Evolutionary conservation across 37 sponge, comb jelly and placozoan species (phyloP).

Genomic region (Spongilla lacustris): DNA sequence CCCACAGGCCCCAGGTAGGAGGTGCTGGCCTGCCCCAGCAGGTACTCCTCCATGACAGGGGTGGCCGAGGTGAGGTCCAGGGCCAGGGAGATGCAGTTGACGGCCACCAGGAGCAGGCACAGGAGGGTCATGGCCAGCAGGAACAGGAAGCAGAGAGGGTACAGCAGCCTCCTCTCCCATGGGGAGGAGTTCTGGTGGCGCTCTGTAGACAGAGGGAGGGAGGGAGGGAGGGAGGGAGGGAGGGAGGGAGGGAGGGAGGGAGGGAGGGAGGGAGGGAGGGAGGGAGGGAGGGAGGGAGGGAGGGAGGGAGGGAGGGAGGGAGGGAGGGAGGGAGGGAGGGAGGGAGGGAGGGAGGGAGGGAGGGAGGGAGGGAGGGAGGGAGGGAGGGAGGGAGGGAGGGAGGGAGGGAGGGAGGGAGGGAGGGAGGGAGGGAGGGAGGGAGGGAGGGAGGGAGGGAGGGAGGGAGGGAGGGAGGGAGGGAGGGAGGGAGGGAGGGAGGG

Average conservation of each 20-base stretch:
- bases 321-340: background rate
- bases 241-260: background rate
- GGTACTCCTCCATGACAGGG: slow-evolving; percentile 43
- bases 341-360: background rate
- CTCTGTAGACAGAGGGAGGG: slow-evolving; percentile 39
- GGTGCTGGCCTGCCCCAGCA: slow-evolving; percentile 53
- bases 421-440: background rate
- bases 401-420: background rate
- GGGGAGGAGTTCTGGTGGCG: slow-evolving; percentile 50
- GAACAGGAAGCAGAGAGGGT: slow-evolving; percentile 62
- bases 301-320: background rate
- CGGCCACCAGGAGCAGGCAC: slow-evolving; percentile 63
- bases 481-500: background rate
- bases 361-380: too few relatives aligned
- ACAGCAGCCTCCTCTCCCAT: slow-evolving; percentile 55
- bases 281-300: background rate
- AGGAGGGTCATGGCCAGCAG: slow-evolving; percentile 57
- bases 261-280: background rate
- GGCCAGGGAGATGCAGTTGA: slow-evolving; percentile 59
- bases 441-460: slow-evolving; percentile 11
- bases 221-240: slow-evolving; percentile 20
- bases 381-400: background rate
- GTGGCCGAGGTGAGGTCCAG: slow-evolving; percentile 28
- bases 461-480: slow-evolving; percentile 20
- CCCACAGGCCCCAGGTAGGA: slow-evolving; percentile 76